Conservation (phyloP, 2,797 vertebrate genomes). For the Syndactyla subalaris region DNA sequence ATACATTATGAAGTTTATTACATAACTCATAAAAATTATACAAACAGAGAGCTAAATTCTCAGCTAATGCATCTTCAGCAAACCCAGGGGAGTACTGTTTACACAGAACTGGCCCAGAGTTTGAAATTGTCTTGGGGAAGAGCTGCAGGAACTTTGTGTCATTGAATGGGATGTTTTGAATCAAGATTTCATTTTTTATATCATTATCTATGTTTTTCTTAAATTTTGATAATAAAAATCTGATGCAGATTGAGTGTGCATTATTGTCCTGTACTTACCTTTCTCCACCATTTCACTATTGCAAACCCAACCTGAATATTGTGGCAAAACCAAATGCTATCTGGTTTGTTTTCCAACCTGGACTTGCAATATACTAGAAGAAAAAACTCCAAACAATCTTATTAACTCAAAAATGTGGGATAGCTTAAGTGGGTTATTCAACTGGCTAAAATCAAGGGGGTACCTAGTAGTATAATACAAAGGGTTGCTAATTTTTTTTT, state of each 20-base stretch:
- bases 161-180: not conserved
- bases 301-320: not conserved
- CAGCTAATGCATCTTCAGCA: not conserved
- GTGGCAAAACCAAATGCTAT: not conserved
- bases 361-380: not conserved
- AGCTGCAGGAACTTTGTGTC: not conserved
- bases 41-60: not conserved
- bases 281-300: not conserved
- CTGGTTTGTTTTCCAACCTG: not conserved
- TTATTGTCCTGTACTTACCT: not conserved
- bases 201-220: accelerated
- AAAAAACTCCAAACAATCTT: not conserved
- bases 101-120: not conserved
- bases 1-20: not conserved
- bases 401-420: not conserved
- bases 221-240: not conserved
- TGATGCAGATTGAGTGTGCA: not conserved
- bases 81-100: not conserved
- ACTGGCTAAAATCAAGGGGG: not conserved
- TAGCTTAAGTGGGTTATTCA: not conserved
- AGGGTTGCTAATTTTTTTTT: not conserved
- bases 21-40: not conserved
- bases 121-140: not conserved
- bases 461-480: not conserved
- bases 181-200: not conserved